Evolutionary conservation across 2,888 invertebrate genomes (phyloP).

Genomic region (Archips xylosteana): DNA sequence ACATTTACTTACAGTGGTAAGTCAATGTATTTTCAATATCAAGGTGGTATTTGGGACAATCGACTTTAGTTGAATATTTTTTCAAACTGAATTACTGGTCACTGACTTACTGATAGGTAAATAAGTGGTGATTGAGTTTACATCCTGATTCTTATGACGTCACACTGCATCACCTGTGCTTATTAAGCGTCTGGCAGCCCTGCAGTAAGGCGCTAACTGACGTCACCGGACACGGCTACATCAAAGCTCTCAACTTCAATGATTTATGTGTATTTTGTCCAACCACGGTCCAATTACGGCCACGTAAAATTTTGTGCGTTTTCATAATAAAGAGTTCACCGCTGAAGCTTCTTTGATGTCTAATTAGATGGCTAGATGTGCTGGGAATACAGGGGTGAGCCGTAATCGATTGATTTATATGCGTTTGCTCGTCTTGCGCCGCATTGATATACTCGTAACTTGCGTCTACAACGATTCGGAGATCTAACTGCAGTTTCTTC

Average conservation of each 20-base stretch:
- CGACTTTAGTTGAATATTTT: too few species aligned
- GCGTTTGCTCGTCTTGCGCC: slow-evolving; percentile 22
- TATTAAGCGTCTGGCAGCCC: slow-evolving; percentile 25
- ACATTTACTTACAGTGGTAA: too few species aligned
- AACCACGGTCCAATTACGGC: slow-evolving; percentile 77
- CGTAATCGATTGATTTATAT: slow-evolving; percentile 71
- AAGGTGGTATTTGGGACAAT: too few species aligned
- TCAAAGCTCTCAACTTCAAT: slow-evolving; percentile 74
- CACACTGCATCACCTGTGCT: not conserved
- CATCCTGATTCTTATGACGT: not conserved
- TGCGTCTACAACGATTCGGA: not conserved
- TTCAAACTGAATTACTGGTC: too few species aligned
- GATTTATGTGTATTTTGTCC: slow-evolving; percentile 82
- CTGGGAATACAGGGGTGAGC: slow-evolving; percentile 56
- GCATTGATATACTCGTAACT: not conserved
- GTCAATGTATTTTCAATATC: too few species aligned
- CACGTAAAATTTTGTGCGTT: slow-evolving; percentile 75
- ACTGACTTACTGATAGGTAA: too few species aligned
- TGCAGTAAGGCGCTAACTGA: slow-evolving; percentile 58
- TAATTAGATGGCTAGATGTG: slow-evolving; percentile 69
- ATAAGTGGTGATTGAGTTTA: not conserved
- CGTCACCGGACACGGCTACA: slow-evolving; percentile 81
- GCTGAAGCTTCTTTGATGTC: slow-evolving; percentile 75
- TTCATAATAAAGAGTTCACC: slow-evolving; percentile 76
- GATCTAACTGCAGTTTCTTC: too few species aligned